These are phyloP conservation scores for Euura saliciscinereae DNA, from an alignment of 1,140 invertebrate species.

Conservation along the genomic window DNA sequence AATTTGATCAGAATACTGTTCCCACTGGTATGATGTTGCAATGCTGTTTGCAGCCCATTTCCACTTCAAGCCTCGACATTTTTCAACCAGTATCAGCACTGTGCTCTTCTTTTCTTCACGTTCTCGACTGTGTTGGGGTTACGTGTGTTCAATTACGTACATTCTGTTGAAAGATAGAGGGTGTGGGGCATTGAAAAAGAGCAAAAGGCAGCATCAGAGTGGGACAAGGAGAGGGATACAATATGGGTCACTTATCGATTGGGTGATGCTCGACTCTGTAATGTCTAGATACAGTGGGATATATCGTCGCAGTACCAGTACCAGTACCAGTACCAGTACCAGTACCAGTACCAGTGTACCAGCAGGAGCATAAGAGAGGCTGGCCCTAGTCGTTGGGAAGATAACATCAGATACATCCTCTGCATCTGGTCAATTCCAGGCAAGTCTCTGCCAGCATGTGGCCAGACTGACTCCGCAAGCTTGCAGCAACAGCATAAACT, in stretches of 20 bases:
- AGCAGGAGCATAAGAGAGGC: conserved; percentile 16
- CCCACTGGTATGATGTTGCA: too few species aligned
- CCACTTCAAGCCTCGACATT: too few species aligned
- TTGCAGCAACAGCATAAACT: too few species aligned
- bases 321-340: too few species aligned
- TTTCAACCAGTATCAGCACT: too few species aligned
- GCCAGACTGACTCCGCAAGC: too few species aligned
- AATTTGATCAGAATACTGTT: too few species aligned
- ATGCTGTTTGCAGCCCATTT: too few species aligned
- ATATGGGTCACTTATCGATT: conserved; percentile 62
- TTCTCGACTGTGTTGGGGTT: too few species aligned
- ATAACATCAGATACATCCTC: not conserved
- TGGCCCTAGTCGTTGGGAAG: conserved; percentile 1
- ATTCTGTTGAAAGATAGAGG: conserved; percentile 17
- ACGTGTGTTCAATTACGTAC: too few species aligned
- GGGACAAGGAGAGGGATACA: conserved; percentile 43
- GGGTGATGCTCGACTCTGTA: conserved; percentile 47
- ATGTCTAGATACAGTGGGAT: not conserved
- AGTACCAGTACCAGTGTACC: not conserved
- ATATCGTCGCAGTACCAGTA: not conserved
- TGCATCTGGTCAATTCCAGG: not conserved
- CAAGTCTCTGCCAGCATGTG: too few species aligned
- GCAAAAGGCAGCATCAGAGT: conserved; percentile 1
- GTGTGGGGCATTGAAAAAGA: conserved; percentile 16
- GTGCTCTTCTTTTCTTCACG: too few species aligned